phyloP scores from a whole-genome alignment of 2,113 vertebrate genomes.

The Archocentrus centrarchus region DNA sequence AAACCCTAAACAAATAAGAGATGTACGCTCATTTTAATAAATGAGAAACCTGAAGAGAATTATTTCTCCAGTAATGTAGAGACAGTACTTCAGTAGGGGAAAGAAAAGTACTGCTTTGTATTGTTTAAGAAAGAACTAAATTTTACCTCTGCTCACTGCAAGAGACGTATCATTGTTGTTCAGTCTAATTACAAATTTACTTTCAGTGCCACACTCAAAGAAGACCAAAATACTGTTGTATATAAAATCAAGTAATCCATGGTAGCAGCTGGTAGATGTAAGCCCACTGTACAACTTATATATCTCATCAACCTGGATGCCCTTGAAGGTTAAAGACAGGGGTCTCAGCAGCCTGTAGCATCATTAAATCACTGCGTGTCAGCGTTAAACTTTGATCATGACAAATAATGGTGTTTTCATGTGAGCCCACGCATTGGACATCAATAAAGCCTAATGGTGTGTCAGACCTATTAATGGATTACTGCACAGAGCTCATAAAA shows the following conservation, averaged over 20 bases:
- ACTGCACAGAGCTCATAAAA: constrained; percentile 77
- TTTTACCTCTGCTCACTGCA: constrained; percentile 28
- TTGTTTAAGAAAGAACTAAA: constrained; percentile 27
- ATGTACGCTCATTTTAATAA: constrained; percentile 57
- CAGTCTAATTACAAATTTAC: constrained; percentile 15
- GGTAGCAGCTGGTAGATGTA: constrained; percentile 14
- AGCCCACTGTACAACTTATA: constrained; percentile 13
- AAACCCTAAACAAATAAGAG: constrained; percentile 75
- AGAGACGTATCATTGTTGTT: background rate
- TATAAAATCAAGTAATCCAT: constrained; percentile 24
- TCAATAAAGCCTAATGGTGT: constrained; percentile 78
- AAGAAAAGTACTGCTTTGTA: constrained; percentile 35
- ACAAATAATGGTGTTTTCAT: constrained; percentile 77
- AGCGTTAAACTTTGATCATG: constrained; percentile 74
- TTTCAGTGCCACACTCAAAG: background rate
- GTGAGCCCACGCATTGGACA: constrained; percentile 66
- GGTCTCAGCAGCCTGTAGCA: constrained; percentile 37
- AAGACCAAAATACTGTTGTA: background rate
- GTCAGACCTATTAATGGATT: constrained; percentile 77
- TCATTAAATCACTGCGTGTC: constrained; percentile 68
- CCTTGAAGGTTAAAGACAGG: constrained; percentile 67
- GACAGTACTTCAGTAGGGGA: constrained; percentile 24
- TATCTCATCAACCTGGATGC: constrained; percentile 48
- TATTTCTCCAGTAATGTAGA: constrained; percentile 33
- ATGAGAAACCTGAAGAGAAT: constrained; percentile 48